Conservation (phyloP, 2,888 invertebrate genomes). For the Protodeltote pygarga region DNA sequence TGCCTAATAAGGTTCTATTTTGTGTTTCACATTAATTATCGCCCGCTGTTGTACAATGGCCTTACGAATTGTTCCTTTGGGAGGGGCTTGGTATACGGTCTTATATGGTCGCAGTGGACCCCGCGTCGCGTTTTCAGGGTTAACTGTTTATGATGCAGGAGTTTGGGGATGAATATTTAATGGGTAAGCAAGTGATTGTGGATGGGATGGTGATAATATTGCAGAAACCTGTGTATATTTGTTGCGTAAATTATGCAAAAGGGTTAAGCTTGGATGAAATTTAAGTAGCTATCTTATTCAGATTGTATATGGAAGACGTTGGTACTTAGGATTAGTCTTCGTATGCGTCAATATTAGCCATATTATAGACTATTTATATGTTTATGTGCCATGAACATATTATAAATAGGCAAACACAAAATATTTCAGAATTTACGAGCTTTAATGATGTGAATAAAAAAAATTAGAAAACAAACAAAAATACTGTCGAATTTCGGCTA, state of each 20-base stretch:
- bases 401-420: no score
- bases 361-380: no score
- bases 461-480: no score
- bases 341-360: no score
- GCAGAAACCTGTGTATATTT: slow-evolving; percentile 10
- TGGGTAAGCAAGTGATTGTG: slow-evolving; percentile 37
- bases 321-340: no score
- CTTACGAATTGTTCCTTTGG: slow-evolving; percentile 52
- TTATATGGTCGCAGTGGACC: slow-evolving; percentile 31
- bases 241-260: slow-evolving; percentile 29
- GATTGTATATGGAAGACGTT: slow-evolving; percentile 34
- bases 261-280: slow-evolving; percentile 5
- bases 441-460: no score
- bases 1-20: slow-evolving; percentile 64
- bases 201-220: slow-evolving; percentile 48
- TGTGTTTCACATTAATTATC: slow-evolving; percentile 72
- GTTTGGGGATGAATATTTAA: slow-evolving; percentile 45
- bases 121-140: slow-evolving; percentile 50
- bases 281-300: neutral
- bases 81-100: slow-evolving; percentile 43
- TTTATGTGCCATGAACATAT: no score
- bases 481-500: no score
- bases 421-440: no score
- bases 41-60: slow-evolving; percentile 39
- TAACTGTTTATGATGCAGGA: slow-evolving; percentile 47